Base-by-base conservation (phyloP, 2,113 vertebrate genomes). In the Columbina picui region DNA sequence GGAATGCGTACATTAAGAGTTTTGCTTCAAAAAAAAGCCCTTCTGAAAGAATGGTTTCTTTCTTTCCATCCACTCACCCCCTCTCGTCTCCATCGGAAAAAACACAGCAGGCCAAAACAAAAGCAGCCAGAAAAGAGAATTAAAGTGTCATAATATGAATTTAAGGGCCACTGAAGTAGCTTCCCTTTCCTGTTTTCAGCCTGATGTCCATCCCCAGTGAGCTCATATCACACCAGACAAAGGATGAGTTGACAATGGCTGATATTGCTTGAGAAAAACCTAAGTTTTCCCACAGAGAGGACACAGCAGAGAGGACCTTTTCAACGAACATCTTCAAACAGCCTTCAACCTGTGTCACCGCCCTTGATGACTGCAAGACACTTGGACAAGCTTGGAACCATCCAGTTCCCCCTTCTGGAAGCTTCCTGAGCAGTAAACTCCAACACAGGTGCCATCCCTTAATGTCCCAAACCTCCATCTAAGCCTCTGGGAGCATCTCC, bases 171-270 rank as follows among this genome's bases (percentile, higher is more conserved):
- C 94, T 89, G 84, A 94, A 96, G 91, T 85, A 87, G 91, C 43
- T 94, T 92, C 84, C 89, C 32, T 91, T 97, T 94, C 94, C 96
- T 95, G 94, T 96, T 96, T 96, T 97, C 80, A 91, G 93, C 69
- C 81, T 79, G 61, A 64, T 64, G 53, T 55, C 63, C 68, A 87
- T 94, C 82, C 86, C 47, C 83, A 59, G 68, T 73, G 87, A 64
- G 74, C 59, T 94, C 83, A 18, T 8, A 73, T 30, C 59, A 57
- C 56, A 71, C 49, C 68, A 49, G 60, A 84, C 81, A 95, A 87
- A 89, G 74, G n/a, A 78, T 41, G 75, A 83, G 69, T 88, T 57
- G 76, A 84, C 60, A 90, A 36, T 56, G 79, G 68, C 64, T 90
- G 73, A 89, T 49, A 23, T 0, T 52, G 64, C 83, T 90, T 5